phyloP scores from a whole-genome alignment of 2,797 vertebrate species.

The Girardinus metallicus region DNA sequence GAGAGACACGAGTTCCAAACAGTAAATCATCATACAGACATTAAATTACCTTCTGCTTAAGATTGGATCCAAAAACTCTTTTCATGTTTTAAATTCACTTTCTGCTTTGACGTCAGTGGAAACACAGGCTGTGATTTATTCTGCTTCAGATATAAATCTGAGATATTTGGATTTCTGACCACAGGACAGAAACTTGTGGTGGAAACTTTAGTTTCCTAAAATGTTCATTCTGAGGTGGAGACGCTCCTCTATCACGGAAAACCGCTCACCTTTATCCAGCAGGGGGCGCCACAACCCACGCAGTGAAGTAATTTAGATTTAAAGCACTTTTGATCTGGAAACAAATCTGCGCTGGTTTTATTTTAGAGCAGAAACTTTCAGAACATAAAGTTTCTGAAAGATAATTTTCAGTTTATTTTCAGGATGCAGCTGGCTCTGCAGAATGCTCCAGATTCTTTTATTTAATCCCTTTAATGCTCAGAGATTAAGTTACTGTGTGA shows the following conservation, averaged over 20 bases:
- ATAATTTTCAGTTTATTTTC: too few species aligned
- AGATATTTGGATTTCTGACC: neutral
- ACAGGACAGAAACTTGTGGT: too few species aligned
- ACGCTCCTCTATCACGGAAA: neutral
- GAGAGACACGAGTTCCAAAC: neutral
- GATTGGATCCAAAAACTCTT: neutral
- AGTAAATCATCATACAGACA: neutral
- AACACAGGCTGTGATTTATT: neutral
- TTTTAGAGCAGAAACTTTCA: neutral
- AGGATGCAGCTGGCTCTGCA: too few species aligned
- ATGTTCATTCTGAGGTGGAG: neutral
- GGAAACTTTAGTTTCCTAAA: neutral
- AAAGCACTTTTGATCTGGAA: neutral
- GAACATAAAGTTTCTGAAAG: too few species aligned
- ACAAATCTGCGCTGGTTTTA: too few species aligned
- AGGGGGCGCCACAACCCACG: neutral
- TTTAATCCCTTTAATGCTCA: neutral
- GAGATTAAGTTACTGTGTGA: neutral
- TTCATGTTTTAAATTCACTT: neutral
- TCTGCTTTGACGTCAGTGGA: neutral
- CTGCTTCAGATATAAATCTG: neutral
- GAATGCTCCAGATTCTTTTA: neutral
- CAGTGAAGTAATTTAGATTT: neutral
- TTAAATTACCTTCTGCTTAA: neutral
- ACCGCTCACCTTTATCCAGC: neutral